Evolutionary conservation across 1,140 invertebrate genomes (phyloP).

Genomic region (Ditylenchus dipsaci): DNA sequence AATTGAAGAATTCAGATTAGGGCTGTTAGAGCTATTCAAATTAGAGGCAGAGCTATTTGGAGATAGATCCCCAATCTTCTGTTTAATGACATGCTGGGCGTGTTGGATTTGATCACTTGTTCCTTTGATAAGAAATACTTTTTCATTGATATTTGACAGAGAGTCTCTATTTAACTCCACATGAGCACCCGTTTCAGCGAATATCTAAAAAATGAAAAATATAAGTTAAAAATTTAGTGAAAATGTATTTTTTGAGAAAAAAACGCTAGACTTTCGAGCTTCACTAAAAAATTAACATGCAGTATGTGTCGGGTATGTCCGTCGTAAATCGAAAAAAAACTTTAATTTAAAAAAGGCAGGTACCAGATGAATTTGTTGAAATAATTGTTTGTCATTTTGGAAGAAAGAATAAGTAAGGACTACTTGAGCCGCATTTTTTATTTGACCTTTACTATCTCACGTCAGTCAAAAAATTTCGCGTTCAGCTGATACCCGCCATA

Average conservation of each 20-base stretch:
- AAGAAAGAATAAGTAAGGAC: too few relatives aligned
- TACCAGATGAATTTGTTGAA: neutral
- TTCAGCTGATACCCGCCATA: too few relatives aligned
- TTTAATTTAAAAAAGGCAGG: neutral
- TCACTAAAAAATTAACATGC: neutral
- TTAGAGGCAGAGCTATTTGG: conserved; percentile 34
- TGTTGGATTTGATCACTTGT: conserved; percentile 84
- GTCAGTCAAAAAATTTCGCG: too few relatives aligned
- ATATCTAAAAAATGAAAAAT: conserved; percentile 15
- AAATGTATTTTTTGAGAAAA: neutral
- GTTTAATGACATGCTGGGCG: conserved; percentile 85
- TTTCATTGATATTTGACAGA: conserved; percentile 71
- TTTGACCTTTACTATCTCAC: too few relatives aligned
- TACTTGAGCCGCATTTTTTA: too few relatives aligned
- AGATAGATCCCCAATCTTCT: conserved; percentile 74
- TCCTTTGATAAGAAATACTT: conserved; percentile 80
- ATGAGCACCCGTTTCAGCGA: conserved; percentile 68
- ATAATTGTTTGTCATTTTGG: neutral
- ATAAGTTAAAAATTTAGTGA: neutral
- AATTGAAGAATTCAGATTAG: too few relatives aligned
- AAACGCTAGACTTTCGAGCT: neutral
- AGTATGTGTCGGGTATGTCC: too few relatives aligned
- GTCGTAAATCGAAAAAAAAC: too few relatives aligned
- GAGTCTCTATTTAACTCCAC: conserved; percentile 75
- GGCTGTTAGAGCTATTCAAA: too few relatives aligned